These are phyloP conservation scores for Aproaerema taeniolella DNA, from an alignment of 2,888 invertebrate genomes.

Conservation along the genomic window DNA sequence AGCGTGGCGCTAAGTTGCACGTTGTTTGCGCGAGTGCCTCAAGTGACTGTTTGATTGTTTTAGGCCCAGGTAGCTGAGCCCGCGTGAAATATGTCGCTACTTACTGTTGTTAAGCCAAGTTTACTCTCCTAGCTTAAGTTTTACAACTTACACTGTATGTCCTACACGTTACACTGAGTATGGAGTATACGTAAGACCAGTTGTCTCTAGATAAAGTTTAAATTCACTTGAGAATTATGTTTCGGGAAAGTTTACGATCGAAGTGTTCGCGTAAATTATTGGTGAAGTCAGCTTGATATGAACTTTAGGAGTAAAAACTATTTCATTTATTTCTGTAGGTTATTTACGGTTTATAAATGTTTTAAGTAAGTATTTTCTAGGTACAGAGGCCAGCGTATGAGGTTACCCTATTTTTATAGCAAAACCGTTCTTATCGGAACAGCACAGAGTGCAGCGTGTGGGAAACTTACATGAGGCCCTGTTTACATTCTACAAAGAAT, in stretches of 20 bases:
- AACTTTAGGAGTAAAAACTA: too few species aligned
- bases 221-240: conserved; percentile 1
- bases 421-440: too few species aligned
- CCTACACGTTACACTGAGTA: not conserved
- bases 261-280: too few species aligned
- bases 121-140: conserved; percentile 56
- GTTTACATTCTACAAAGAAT: too few species aligned
- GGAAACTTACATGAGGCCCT: too few species aligned
- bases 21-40: conserved; percentile 39
- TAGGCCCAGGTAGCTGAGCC: conserved; percentile 69
- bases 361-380: too few species aligned
- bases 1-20: conserved; percentile 40
- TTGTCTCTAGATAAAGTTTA: conserved; percentile 5
- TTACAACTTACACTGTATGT: conserved; percentile 64
- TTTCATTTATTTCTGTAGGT: too few species aligned
- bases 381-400: too few species aligned
- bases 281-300: too few species aligned
- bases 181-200: not conserved
- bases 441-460: too few species aligned
- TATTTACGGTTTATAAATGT: too few species aligned
- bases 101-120: conserved; percentile 64
- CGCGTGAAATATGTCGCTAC: conserved; percentile 70
- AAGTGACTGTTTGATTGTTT: conserved; percentile 70
- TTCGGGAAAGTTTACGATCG: not conserved
- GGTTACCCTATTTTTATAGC: too few species aligned